phyloP scores from a whole-genome alignment of 2,113 vertebrate species.

The Fukomys damarensis region DNA sequence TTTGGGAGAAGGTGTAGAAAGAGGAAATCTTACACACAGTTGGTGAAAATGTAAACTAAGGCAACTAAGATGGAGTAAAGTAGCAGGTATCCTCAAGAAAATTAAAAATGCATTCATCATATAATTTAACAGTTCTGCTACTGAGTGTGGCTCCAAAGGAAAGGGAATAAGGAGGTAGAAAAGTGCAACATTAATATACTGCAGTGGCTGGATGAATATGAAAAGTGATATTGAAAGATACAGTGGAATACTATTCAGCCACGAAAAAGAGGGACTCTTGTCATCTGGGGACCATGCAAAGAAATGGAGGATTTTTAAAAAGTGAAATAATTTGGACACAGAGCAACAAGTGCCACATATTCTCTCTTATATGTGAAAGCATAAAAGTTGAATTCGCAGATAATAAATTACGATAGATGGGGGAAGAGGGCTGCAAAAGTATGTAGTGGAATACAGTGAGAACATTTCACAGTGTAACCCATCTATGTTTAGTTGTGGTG shows the following conservation, averaged over 20 bases:
- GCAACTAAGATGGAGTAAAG: too few species aligned
- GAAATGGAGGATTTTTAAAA: background rate
- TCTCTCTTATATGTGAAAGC: background rate
- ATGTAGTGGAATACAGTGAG: background rate
- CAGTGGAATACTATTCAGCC: background rate
- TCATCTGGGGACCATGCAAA: background rate
- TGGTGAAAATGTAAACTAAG: too few species aligned
- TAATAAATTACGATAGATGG: background rate
- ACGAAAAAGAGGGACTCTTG: background rate
- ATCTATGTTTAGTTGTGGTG: background rate
- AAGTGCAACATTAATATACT: background rate
- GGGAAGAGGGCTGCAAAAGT: background rate
- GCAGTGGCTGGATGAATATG: background rate
- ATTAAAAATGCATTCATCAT: too few species aligned
- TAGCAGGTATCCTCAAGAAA: too few species aligned
- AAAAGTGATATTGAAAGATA: background rate
- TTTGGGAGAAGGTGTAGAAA: too few species aligned
- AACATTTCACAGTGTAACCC: background rate
- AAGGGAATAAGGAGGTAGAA: background rate
- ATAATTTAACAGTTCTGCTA: too few species aligned
- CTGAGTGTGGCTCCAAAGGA: background rate
- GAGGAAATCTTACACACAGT: too few species aligned
- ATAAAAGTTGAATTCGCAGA: background rate
- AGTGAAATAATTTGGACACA: background rate
- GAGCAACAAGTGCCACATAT: background rate